Percentiles rank a stretch among this genome's conserved stretches.
These are phyloP conservation scores for Meteorus cinctellus DNA, from an alignment of 2,888 invertebrate genomes.

Conservation along the genomic window DNA sequence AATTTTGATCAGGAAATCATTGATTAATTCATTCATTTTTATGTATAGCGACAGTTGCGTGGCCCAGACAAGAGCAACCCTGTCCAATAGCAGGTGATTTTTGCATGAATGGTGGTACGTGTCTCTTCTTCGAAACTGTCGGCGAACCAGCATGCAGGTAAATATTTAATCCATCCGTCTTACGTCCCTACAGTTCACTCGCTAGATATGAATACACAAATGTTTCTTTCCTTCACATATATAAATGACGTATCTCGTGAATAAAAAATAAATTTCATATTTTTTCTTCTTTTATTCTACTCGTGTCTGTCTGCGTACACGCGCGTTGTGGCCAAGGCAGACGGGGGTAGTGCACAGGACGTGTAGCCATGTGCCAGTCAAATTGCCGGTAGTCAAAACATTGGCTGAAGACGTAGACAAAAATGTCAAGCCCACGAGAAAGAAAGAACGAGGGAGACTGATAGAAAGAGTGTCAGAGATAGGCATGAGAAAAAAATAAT, in stretches of 20 bases:
- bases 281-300: slow-evolving; percentile 18
- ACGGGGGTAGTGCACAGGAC: slow-evolving; percentile 36
- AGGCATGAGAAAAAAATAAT: slow-evolving; percentile 32
- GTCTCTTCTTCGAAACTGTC: slow-evolving; percentile 86
- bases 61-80: slow-evolving; percentile 78
- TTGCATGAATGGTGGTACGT: slow-evolving; percentile 92
- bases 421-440: slow-evolving; percentile 57
- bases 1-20: neutral
- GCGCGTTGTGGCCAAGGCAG: slow-evolving; percentile 38
- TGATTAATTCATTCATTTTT: slow-evolving; percentile 29
- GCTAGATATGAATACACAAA: neutral
- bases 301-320: slow-evolving; percentile 39
- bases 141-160: slow-evolving; percentile 90
- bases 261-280: slow-evolving; percentile 39
- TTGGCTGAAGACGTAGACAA: slow-evolving; percentile 66
- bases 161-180: slow-evolving; percentile 72
- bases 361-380: slow-evolving; percentile 39
- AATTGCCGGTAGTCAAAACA: slow-evolving; percentile 66
- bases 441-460: slow-evolving; percentile 24
- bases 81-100: slow-evolving; percentile 83
- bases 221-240: neutral
- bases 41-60: slow-evolving; percentile 74
- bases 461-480: slow-evolving; percentile 27
- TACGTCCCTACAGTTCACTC: neutral
- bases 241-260: neutral